Evolutionary conservation across 2,113 vertebrate genomes (phyloP).

Genomic region (Poeciliopsis prolifica): DNA sequence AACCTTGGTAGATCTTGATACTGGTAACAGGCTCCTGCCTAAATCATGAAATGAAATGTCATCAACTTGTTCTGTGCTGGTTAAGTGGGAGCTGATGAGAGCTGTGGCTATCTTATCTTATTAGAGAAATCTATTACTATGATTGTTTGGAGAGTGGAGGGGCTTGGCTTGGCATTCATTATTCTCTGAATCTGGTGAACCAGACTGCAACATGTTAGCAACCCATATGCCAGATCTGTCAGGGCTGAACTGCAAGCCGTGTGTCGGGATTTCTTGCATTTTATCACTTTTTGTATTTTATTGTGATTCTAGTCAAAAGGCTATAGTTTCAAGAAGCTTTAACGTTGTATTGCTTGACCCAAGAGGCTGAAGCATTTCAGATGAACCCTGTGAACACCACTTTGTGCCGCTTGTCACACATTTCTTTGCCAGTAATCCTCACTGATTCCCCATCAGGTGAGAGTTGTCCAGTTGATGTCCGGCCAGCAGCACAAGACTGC

Average conservation of each 20-base stretch:
- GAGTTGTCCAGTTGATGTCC: slow-evolving; percentile 74
- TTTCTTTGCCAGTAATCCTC: slow-evolving; percentile 24
- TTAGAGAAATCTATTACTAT: slow-evolving; percentile 24
- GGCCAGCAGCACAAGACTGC: slow-evolving; percentile 39
- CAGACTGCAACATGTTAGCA: slow-evolving; percentile 52
- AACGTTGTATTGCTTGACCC: background rate
- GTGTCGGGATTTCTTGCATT: background rate
- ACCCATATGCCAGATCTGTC: slow-evolving; percentile 49
- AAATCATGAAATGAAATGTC: background rate
- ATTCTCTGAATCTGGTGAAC: slow-evolving; percentile 42
- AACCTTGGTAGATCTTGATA: too few relatives aligned
- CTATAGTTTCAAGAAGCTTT: background rate
- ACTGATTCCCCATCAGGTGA: slow-evolving; percentile 21
- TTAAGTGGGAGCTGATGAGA: slow-evolving; percentile 13
- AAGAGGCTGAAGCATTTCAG: background rate
- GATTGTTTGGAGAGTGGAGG: background rate
- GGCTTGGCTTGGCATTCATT: slow-evolving; percentile 31
- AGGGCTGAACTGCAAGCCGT: slow-evolving; percentile 26
- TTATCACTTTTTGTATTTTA: too few relatives aligned
- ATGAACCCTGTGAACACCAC: slow-evolving; percentile 9
- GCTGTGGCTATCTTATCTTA: slow-evolving; percentile 33
- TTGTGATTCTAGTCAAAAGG: background rate
- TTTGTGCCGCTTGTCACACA: background rate
- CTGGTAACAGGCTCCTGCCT: too few relatives aligned
- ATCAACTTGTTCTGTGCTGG: background rate